Base-by-base conservation (phyloP, 2,888 invertebrate genomes). In the Automeris io region DNA sequence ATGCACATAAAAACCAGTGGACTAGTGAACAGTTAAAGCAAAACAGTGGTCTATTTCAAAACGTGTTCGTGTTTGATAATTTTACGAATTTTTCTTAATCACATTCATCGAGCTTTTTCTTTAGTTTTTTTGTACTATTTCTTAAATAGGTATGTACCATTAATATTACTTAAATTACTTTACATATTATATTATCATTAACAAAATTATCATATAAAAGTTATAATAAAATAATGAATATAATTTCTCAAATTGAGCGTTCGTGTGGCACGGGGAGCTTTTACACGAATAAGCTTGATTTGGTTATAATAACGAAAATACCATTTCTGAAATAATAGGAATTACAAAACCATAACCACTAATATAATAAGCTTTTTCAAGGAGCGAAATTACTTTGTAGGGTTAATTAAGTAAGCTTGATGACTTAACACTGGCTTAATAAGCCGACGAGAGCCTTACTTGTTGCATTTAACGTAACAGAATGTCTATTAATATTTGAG, bases 381-480 rank as follows among this genome's bases (percentile, higher is more conserved):
- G n/a, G n/a, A 22, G 18, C 11, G 21, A 8, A 31, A 19, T 22
- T 31, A 31, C 16, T 22, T 39, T 41, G 40, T 39, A 41, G 39
- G 39, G 39, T 22, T 49, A 52, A 58, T 54, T 51, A 41, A 49
- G 54, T 55, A 53, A 57, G 49, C 38, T 11, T 5, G n/a, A 42
- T 31, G 38, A 37, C 37, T 44, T 57, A 53, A 57, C 57, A 57
- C 63, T 61, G 56, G 46, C 45, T 57, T 45, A 40, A 45, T 44
- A 47, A 53, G 46, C 47, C 44, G 42, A 40, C 43, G 55, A 51
- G 47, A 47, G 51, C 63, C 56, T 69, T 51, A 76, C 76, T 76
- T 76, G 76, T 76, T 76, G 76, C 76, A 60, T 65, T 61, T 57
- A 46, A 37, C 18, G 45, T 45, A 54, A 54, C 54, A 53, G 46